A percentile compares a stretch with the other conserved stretches of the same genome.
Evolutionary conservation across 2,113 vertebrate species (phyloP).

Genomic region (Climacteris rufus): DNA sequence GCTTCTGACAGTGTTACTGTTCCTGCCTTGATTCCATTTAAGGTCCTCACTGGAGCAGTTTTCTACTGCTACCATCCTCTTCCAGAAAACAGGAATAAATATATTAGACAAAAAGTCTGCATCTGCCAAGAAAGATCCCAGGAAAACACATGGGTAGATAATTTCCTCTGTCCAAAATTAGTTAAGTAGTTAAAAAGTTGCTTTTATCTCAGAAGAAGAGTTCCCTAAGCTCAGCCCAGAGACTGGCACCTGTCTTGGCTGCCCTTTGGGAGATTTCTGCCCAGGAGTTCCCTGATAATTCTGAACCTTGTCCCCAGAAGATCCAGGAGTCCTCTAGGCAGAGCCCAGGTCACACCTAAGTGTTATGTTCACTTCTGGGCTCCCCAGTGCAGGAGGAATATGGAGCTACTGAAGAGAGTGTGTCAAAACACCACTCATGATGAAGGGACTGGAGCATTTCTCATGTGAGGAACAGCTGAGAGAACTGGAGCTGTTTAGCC

Average conservation of each 20-base stretch:
- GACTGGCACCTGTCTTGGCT: neutral
- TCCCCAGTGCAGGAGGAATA: neutral
- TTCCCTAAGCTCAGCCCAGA: neutral
- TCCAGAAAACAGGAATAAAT: neutral
- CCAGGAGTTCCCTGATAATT: neutral
- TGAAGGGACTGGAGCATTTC: neutral
- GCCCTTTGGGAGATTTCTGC: neutral
- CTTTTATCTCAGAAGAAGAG: neutral
- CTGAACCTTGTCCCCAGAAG: neutral
- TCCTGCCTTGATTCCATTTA: neutral
- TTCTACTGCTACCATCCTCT: neutral
- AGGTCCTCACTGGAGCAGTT: neutral
- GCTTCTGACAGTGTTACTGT: neutral
- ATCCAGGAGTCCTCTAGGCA: neutral
- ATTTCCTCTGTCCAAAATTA: neutral
- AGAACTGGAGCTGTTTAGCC: neutral
- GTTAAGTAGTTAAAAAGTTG: neutral
- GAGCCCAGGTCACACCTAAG: neutral
- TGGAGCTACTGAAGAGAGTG: neutral
- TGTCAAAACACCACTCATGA: neutral
- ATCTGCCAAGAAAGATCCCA: neutral
- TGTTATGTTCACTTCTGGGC: neutral
- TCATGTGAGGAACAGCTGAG: neutral
- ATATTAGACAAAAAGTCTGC: neutral
- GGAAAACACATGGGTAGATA: neutral